A percentile compares a stretch with the other conserved stretches of the same genome.
Evolutionary conservation across 2,888 invertebrate genomes (phyloP).

Genomic region (Lasioglossum marginatum): DNA sequence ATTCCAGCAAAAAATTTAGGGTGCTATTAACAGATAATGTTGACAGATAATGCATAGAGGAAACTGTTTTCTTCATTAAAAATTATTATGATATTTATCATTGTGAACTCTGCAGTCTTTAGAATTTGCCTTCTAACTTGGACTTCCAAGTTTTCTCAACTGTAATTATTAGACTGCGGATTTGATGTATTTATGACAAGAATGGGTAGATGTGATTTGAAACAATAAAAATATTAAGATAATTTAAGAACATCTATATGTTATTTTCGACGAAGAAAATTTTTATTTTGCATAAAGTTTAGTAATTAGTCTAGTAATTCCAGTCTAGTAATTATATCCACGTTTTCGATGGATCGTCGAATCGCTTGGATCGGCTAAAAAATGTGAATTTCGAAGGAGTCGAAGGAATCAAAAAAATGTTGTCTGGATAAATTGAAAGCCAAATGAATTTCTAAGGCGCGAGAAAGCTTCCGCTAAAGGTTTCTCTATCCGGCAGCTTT

Average conservation of each 20-base stretch:
- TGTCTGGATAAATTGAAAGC: neutral
- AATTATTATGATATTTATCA: neutral
- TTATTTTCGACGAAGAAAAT: no score
- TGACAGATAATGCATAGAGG: neutral
- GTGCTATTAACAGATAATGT: no score
- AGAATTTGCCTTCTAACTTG: neutral
- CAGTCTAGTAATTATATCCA: no score
- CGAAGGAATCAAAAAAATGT: neutral
- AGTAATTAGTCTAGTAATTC: no score
- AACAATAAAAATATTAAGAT: no score
- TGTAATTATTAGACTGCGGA: no score
- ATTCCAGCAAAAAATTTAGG: neutral
- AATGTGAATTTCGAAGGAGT: neutral
- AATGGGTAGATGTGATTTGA: no score
- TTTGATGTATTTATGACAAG: no score
- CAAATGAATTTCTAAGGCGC: neutral
- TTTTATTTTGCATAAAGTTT: no score
- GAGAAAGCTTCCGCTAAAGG: neutral
- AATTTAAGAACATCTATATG: no score
- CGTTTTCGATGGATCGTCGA: neutral
- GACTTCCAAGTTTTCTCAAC: no score
- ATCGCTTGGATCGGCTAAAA: neutral
- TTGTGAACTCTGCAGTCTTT: neutral
- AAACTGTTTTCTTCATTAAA: neutral
- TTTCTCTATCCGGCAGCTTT: neutral